These are phyloP conservation scores for Rhinoderma darwinii DNA, from an alignment of 2,113 vertebrate species.

Conservation along the genomic window DNA sequence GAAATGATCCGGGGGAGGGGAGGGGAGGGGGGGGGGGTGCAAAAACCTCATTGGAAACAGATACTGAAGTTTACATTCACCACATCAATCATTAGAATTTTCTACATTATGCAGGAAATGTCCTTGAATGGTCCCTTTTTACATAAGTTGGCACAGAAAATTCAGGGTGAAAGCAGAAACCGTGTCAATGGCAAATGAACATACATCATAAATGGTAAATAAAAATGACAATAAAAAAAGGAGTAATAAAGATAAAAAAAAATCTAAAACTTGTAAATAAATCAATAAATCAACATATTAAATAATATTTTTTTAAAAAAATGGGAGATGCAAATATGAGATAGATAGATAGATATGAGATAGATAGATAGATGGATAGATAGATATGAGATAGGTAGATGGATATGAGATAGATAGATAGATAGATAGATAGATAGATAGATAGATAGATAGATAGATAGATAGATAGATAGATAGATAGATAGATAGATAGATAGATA, in stretches of 20 bases:
- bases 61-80: conserved; percentile 10
- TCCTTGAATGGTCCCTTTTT: conserved; percentile 31
- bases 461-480: too few species aligned
- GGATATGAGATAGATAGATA: not conserved
- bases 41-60: conserved; percentile 44
- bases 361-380: not conserved
- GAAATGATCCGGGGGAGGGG: not conserved
- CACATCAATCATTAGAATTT: not conserved
- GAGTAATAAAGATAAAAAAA: not conserved
- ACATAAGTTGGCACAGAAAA: not conserved
- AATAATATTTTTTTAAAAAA: too few species aligned
- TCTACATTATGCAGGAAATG: conserved; percentile 19
- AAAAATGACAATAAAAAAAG: not conserved
- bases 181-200: not conserved
- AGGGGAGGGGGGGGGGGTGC: not conserved
- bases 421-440: not conserved
- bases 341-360: not conserved
- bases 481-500: too few species aligned
- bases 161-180: not conserved
- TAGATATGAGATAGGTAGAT: too few species aligned
- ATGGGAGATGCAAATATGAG: too few species aligned
- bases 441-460: not conserved
- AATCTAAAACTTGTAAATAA: too few species aligned
- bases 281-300: too few species aligned
- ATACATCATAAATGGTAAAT: not conserved